Base-by-base conservation (phyloP, 2,113 vertebrate species). In the Burhinus oedicnemus region DNA sequence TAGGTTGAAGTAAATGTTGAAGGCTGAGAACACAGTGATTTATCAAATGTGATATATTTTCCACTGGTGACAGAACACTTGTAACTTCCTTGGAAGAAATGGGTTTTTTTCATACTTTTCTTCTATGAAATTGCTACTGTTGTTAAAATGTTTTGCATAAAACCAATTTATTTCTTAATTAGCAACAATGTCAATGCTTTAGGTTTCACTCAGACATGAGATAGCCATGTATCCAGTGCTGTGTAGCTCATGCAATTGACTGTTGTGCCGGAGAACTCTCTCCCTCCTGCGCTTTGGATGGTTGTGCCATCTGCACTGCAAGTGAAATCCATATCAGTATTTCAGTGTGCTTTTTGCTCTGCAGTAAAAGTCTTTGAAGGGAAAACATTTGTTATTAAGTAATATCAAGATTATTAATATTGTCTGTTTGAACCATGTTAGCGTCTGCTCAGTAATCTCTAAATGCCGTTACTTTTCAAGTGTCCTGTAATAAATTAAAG, bases 331-430 rank as follows among this genome's bases (percentile, higher is more conserved):
- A 3, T 27, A 72, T 61, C 71, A n/a, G 16, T 69, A 36, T 80
- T 91, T 69, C 77, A 60, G n/a, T 45, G n/a, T 69, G 58, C 66
- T 93, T 90, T 68, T 69, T 91, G 66, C 38, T 88, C 78, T 57
- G 27, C 77, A 62, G 60, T 87, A 64, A 40, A 91, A 61, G 51
- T 34, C 95, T 96, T 92, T 49, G 83, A 96, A 93, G 90, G 79
- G 64, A 96, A 97, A 97, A 76, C 58, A 83, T 54, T 22, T 89
- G 71, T 95, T 97, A 94, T 92, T 96, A 97, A 97, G 71, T 93
- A 97, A 96, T 91, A 96, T 83, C 71, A 87, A 97, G 92, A 95
- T 97, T 97, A 96, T 97, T 97, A 96, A 95, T 92, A 95, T 88
- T 97, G 87, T 93, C 87, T 96, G 45, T 76, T 95, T 95, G 94